Percentiles rank a stretch among this genome's conserved stretches.
phyloP scores from a whole-genome alignment of 2,113 vertebrate species.

The Silurus glanis region DNA sequence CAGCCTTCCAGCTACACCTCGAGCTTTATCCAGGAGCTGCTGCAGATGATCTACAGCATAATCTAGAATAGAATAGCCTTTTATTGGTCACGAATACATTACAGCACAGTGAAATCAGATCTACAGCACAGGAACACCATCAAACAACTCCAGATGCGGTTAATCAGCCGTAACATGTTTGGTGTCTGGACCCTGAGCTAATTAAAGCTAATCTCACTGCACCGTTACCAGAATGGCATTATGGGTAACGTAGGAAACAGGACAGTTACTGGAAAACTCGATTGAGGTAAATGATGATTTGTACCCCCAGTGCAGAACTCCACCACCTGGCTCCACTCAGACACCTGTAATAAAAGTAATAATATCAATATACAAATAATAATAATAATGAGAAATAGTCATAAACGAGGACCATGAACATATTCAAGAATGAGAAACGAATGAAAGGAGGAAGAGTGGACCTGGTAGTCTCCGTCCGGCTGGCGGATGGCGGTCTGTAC shows the following conservation, averaged over 20 bases:
- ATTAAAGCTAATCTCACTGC: too few relatives aligned
- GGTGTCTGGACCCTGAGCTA: background rate
- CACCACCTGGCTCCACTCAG: constrained; percentile 88
- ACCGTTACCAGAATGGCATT: background rate
- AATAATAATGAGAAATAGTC: background rate
- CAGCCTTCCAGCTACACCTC: constrained; percentile 85
- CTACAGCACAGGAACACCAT: constrained; percentile 65
- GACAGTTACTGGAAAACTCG: background rate
- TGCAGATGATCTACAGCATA: constrained; percentile 90
- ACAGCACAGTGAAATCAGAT: too few relatives aligned
- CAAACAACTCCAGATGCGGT: background rate
- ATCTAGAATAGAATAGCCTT: constrained; percentile 52
- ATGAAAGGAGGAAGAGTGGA: constrained; percentile 46
- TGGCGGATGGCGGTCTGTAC: constrained; percentile 91
- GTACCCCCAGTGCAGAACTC: constrained; percentile 93
- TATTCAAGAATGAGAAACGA: background rate
- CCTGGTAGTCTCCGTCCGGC: constrained; percentile 85
- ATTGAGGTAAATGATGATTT: background rate
- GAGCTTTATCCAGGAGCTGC: constrained; percentile 90
- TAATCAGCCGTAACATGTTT: background rate
- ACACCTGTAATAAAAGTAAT: constrained; percentile 65
- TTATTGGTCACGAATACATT: too few relatives aligned
- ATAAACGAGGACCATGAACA: background rate
- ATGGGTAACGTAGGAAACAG: background rate
- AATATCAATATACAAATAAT: background rate